Conservation (phyloP, 2,888 invertebrate species). For the Limnephilus marmoratus region DNA sequence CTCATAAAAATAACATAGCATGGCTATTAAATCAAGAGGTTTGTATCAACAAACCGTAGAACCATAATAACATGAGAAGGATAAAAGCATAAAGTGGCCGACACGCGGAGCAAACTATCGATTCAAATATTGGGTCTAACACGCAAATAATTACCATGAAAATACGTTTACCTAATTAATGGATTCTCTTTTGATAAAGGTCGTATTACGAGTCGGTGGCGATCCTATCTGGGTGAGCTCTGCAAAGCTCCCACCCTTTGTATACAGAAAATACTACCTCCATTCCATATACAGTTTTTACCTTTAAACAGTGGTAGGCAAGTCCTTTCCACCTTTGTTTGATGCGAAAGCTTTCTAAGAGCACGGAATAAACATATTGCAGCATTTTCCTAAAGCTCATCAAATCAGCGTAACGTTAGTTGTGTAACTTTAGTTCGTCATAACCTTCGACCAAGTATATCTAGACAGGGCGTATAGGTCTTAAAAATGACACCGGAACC, state of each 20-base stretch:
- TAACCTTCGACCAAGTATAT: too few species aligned
- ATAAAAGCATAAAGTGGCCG: not conserved
- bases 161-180: slow-evolving; percentile 22
- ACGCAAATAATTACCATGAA: slow-evolving; percentile 27
- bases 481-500: too few species aligned
- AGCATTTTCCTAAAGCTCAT: not conserved
- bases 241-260: not conserved
- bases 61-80: not conserved
- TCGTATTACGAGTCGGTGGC: not conserved
- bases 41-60: slow-evolving; percentile 2
- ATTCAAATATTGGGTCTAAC: slow-evolving; percentile 20
- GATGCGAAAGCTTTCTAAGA: not conserved
- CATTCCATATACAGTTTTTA: not conserved
- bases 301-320: not conserved
- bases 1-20: slow-evolving; percentile 2
- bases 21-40: not conserved
- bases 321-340: not conserved
- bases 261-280: not conserved
- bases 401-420: too few species aligned
- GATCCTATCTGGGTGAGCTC: slow-evolving; percentile 27
- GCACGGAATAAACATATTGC: not conserved
- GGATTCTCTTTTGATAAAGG: slow-evolving; percentile 10
- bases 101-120: slow-evolving; percentile 22
- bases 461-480: too few species aligned
- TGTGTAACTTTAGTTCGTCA: too few species aligned